phyloP scores from a whole-genome alignment of 2,113 vertebrate genomes.

The Laticauda laticaudata region DNA sequence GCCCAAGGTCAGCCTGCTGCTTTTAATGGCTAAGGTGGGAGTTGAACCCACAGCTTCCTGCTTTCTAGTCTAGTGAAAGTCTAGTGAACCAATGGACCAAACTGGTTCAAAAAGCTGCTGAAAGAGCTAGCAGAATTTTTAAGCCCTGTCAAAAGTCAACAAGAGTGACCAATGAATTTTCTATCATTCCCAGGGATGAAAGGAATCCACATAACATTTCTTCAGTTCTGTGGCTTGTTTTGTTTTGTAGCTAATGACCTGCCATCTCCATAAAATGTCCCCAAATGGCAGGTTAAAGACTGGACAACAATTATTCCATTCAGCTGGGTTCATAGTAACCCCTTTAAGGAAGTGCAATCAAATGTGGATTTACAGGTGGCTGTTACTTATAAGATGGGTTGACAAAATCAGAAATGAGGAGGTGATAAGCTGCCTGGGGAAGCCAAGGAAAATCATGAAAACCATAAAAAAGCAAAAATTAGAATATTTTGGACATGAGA shows the following conservation, averaged over 20 bases:
- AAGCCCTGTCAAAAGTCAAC: background rate
- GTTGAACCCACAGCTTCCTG: background rate
- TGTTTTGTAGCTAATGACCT: background rate
- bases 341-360: background rate
- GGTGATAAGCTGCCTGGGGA: too few species aligned
- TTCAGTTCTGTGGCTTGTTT: background rate
- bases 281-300: background rate
- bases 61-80: background rate
- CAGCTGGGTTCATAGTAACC: background rate
- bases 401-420: too few species aligned
- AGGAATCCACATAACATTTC: background rate
- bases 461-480: too few species aligned
- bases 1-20: background rate
- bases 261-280: background rate
- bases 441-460: too few species aligned
- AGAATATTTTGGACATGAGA: too few species aligned
- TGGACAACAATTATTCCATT: background rate
- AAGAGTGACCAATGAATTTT: background rate
- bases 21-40: background rate
- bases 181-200: background rate
- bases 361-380: background rate
- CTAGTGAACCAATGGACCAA: background rate
- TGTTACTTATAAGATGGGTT: too few species aligned
- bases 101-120: background rate
- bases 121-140: background rate